Percentiles rank a stretch among this genome's conserved stretches.
phyloP scores from a whole-genome alignment of 2,113 vertebrate genomes.

The Hoplias malabaricus region DNA sequence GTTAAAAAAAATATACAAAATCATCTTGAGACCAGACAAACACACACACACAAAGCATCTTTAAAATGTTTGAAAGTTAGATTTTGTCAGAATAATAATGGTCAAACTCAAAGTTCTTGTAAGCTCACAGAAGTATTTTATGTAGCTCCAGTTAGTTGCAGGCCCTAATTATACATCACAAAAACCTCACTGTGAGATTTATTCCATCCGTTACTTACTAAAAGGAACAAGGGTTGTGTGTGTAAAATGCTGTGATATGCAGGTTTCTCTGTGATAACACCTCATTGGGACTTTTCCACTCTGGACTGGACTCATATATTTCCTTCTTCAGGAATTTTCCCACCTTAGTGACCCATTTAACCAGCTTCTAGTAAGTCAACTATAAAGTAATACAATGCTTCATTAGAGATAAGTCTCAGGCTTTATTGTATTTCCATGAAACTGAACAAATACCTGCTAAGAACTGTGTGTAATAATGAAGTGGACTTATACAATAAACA shows the following conservation, averaged over 20 bases:
- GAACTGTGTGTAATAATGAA: too few relatives aligned
- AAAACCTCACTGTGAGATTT: not conserved
- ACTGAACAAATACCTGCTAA: too few relatives aligned
- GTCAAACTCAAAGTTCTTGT: not conserved
- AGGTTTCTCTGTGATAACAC: not conserved
- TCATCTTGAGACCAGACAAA: too few relatives aligned
- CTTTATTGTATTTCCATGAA: too few relatives aligned
- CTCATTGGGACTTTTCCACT: not conserved
- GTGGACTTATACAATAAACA: too few relatives aligned
- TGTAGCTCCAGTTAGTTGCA: not conserved
- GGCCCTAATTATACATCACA: not conserved
- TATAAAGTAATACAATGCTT: not conserved
- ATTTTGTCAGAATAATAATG: too few relatives aligned
- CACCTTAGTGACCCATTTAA: not conserved
- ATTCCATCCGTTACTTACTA: not conserved
- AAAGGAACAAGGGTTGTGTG: slow-evolving; percentile 4
- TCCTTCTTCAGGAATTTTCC: not conserved
- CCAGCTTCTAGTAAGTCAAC: not conserved
- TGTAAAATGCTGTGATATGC: not conserved
- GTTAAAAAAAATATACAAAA: too few relatives aligned
- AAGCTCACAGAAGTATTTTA: not conserved
- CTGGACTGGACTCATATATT: not conserved
- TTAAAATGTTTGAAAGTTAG: too few relatives aligned
- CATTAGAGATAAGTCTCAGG: too few relatives aligned
- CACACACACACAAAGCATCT: too few relatives aligned